phyloP scores from a whole-genome alignment of 1,140 invertebrate genomes.

The Vollenhovia emeryi region DNA sequence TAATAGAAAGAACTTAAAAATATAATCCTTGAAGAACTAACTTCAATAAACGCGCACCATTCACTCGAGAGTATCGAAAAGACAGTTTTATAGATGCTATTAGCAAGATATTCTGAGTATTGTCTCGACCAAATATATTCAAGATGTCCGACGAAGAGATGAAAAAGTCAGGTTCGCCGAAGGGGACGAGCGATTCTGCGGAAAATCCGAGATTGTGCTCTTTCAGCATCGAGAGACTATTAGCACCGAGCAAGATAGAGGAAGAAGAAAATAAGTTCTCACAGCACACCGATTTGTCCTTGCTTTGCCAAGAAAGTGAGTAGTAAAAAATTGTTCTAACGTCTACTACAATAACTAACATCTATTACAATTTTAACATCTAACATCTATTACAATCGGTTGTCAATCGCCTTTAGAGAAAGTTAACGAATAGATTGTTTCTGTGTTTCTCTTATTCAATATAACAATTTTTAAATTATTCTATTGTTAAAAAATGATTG shows the following conservation, averaged over 20 bases:
- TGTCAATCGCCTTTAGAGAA: background rate
- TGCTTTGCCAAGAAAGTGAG: slow-evolving; percentile 65
- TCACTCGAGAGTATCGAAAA: background rate
- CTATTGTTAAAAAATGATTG: background rate
- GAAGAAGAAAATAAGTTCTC: slow-evolving; percentile 37
- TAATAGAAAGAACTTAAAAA: slow-evolving; percentile 3
- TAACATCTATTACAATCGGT: background rate
- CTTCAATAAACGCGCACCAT: background rate
- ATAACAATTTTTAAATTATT: background rate
- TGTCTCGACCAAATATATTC: background rate
- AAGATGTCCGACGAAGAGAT: slow-evolving; percentile 76
- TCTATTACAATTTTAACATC: background rate
- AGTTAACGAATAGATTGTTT: background rate
- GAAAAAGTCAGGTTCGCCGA: slow-evolving; percentile 38
- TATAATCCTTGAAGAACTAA: background rate
- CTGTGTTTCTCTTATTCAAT: background rate
- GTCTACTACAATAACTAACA: too few relatives aligned
- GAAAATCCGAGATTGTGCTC: slow-evolving; percentile 72
- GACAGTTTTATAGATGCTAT: background rate
- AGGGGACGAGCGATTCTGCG: slow-evolving; percentile 35
- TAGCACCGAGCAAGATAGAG: slow-evolving; percentile 72
- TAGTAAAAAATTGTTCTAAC: slow-evolving; percentile 1
- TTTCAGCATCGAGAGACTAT: slow-evolving; percentile 81
- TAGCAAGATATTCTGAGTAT: background rate
- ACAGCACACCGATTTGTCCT: slow-evolving; percentile 36